phyloP scores from a whole-genome alignment of 2,797 vertebrate genomes.

The Agapornis canus region DNA sequence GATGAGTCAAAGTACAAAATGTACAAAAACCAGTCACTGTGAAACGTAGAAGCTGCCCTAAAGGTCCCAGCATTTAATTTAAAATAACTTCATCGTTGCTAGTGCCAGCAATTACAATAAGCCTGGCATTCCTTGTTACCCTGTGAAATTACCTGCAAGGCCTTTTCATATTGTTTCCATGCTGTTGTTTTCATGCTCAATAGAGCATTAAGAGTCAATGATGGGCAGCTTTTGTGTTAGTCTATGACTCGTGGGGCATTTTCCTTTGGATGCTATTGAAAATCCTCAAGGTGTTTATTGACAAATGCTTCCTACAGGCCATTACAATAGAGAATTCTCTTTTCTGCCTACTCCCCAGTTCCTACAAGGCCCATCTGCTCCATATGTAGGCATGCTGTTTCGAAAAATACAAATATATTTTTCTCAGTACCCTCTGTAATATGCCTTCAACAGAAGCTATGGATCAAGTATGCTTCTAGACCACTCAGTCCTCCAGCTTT shows the following conservation, averaged over 20 bases:
- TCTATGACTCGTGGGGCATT: not conserved
- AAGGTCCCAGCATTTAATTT: constrained; percentile 21
- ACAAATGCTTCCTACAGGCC: not conserved
- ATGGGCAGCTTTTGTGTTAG: constrained; percentile 33
- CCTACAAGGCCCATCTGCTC: constrained; percentile 5
- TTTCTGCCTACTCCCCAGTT: not conserved
- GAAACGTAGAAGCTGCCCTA: not conserved
- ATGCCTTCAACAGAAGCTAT: constrained; percentile 14
- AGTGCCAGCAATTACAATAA: constrained; percentile 24
- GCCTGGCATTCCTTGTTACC: constrained; percentile 39
- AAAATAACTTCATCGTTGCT: not conserved
- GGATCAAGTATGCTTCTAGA: not conserved
- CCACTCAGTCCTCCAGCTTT: not conserved
- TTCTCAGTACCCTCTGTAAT: not conserved
- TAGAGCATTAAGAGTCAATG: constrained; percentile 25
- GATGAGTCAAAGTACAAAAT: not conserved
- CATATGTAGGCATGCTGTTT: not conserved
- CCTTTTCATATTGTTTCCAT: constrained; percentile 36
- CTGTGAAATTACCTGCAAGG: constrained; percentile 57
- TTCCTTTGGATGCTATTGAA: not conserved
- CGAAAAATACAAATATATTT: not conserved
- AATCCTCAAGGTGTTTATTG: constrained; percentile 64
- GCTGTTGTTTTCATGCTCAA: constrained; percentile 53
- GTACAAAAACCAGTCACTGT: not conserved
- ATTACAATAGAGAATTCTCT: not conserved